Base-by-base conservation (phyloP, 2,888 invertebrate genomes). In the Ecdyonurus torrentis region DNA sequence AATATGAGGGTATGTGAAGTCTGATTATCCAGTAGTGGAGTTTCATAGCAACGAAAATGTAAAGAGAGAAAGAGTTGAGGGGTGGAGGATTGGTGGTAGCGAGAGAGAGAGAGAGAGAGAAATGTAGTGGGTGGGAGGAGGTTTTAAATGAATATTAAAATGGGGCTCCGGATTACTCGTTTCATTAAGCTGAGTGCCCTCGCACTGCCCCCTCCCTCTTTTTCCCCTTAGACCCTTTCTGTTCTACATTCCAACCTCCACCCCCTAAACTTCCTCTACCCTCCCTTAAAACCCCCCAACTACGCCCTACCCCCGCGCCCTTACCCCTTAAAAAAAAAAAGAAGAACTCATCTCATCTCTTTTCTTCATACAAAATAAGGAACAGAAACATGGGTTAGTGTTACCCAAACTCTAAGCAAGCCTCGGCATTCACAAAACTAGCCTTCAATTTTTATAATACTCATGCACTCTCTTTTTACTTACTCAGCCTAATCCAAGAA, bases 181-280 rank as follows among this genome's bases (percentile, higher is more conserved):
- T 78, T 78, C 78, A 78, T 78, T 78, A 78, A 76, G 76, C 75
- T 77, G 77, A 78, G 78, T 78, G 78, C 77, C 76, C 74, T 63
- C 52, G 52, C 59, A 58, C 25, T 58, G 37, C 25, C 58, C 53
- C 25, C 55, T 24, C 53, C 61, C 23, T 23, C 52, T 2, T 22
- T 22, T 22, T n/a, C 53, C 52, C 55, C 55, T 24, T 15, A 19
- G 5, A 2, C 19, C 20, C 52, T n/a, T 23, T 23, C 1, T 1
- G 10, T 50, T 18, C 19, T 24, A 19, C 23, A 2, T 2, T 25
- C 37, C 24, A 7, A 20, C 61, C 25, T 24, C 59, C 24, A 5
- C 25, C n/a, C 24, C 20, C 24, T 23, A 37, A 22, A 37, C 25
- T 19, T 25, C 37, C 25, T 60, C 25, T 18, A 37, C 37, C 22